Base-by-base conservation (phyloP, 1,140 invertebrate genomes). In the Rhagoletis pomonella region DNA sequence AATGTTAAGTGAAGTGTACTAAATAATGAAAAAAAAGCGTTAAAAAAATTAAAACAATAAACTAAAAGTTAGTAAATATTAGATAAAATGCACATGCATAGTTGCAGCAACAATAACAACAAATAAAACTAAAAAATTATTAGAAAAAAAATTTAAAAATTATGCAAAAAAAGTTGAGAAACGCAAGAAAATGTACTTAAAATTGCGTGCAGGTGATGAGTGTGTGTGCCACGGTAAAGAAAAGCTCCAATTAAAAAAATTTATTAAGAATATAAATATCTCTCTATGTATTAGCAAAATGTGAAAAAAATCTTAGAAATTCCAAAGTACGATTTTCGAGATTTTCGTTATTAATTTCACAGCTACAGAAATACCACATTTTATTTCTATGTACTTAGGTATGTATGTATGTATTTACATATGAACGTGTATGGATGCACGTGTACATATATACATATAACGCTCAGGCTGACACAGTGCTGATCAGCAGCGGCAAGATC, bases 281-380 rank as follows among this genome's bases (percentile, higher is more conserved):
- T 29, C 29, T 1, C 29, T 17, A 29, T 10, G 2, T 73, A 10
- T 19, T 47, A 50, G 44, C 19, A 55, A 81, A 29, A 29, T 29
- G 73, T 81, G 73, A 7, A 29, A 29, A 29, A 29, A 7, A 81
- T 29, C 47, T 55, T 47, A 81, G 47, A 81, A 81, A 81, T 81
- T 81, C 47, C 73, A 81, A 81, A 81, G 47, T 81, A 55, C 47
- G 19, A 55, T 55, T 81, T 62, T 62, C 10, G 50, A 55, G 50
- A 55, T 55, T 81, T 81, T 81, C n/a, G 42, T 81, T 55, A 55
- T 73, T 81, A 55, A 81, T 58, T 81, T 81, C 73, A 55, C 67
- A 73, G 67, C 42, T 73, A 73, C 67, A 44, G 44, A 73, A 73
- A 44, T 73, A 47, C 42, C 29, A 69, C 44, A 47, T 55, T 55